phyloP scores from a whole-genome alignment of 2,797 vertebrate genomes.

The Schizopygopsis malacanthus region DNA sequence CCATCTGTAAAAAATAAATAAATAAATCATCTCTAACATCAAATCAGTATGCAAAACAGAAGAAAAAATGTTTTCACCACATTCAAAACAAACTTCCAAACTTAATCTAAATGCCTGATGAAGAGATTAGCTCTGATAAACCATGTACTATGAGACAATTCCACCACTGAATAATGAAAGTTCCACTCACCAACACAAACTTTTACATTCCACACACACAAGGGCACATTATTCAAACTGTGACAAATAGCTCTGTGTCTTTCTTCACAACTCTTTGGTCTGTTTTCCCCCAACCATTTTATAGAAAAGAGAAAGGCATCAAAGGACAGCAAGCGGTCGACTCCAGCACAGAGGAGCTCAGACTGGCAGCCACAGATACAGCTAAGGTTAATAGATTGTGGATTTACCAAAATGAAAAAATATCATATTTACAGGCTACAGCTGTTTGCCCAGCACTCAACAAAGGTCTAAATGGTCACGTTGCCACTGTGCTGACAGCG shows the following conservation, averaged over 20 bases:
- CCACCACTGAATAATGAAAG: not conserved
- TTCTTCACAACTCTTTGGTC: constrained; percentile 11
- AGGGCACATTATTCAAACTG: constrained; percentile 7
- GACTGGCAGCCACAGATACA: constrained; percentile 47
- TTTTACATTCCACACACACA: not conserved
- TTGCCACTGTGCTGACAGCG: constrained; percentile 63
- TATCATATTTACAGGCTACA: constrained; percentile 63
- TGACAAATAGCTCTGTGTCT: constrained; percentile 43
- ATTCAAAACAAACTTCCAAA: constrained; percentile 26
- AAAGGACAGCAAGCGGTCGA: constrained; percentile 47
- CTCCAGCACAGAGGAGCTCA: constrained; percentile 45
- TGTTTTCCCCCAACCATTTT: constrained; percentile 30
- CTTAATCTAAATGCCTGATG: constrained; percentile 34
- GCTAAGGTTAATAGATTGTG: constrained; percentile 59
- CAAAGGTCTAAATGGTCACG: constrained; percentile 62
- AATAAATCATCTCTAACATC: not conserved
- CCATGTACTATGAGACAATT: constrained; percentile 5
- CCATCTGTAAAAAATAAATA: not conserved
- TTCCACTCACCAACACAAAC: constrained; percentile 18
- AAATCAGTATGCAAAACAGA: constrained; percentile 31
- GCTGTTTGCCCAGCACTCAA: constrained; percentile 60
- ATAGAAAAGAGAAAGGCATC: constrained; percentile 48
- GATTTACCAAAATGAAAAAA: constrained; percentile 59
- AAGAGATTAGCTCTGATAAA: constrained; percentile 48
- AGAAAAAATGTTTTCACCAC: not conserved